Base-by-base conservation (phyloP, 2,797 vertebrate genomes). In the Lacerta bilineata region DNA sequence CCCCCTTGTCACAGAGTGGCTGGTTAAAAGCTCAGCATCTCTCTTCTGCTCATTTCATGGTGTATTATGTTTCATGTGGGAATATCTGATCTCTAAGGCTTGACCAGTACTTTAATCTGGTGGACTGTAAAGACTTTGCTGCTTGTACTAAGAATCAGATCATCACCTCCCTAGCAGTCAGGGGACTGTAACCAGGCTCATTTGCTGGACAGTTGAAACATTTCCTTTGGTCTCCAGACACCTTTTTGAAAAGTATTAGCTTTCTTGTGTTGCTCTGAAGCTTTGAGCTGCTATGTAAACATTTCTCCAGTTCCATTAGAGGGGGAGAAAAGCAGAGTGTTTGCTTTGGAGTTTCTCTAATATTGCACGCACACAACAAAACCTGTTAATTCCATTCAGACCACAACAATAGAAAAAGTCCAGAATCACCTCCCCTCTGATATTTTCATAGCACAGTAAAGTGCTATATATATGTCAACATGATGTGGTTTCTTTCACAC, bases 111-210 rank as follows among this genome's bases (percentile, higher is more conserved):
- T 95, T 94, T 95, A 95, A 96, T 97, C 96, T 96, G 95, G 96
- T 96, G 97, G 97, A 97, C 95, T 96, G 95, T 97, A 96, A 94
- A 97, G 97, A 95, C 93, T 95, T 91, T 72, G 55, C 96, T 97
- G 95, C 93, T 97, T 96, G 95, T 94, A 97, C 92, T 94, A 92
- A 95, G 95, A 97, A 92, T 95, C 95, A 86, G 96, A 94, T 96
- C 94, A 95, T 96, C 93, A 88, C 72, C 89, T 95, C 68, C 15
- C 77, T n/a, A 80, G 75, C 29, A 94, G 55, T 64, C 55, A 10
- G 17, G 75, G 91, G 88, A 87, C 4, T 80, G 29, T 74, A 93
- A 84, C 86, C 41, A 88, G 77, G 81, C 0, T 18, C 7, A 39
- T 93, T 93, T 0, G 2, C 82, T 0, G 4, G 80, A 91, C 93